Conservation (phyloP, 2,797 vertebrate genomes). For the Botia almorhae region DNA sequence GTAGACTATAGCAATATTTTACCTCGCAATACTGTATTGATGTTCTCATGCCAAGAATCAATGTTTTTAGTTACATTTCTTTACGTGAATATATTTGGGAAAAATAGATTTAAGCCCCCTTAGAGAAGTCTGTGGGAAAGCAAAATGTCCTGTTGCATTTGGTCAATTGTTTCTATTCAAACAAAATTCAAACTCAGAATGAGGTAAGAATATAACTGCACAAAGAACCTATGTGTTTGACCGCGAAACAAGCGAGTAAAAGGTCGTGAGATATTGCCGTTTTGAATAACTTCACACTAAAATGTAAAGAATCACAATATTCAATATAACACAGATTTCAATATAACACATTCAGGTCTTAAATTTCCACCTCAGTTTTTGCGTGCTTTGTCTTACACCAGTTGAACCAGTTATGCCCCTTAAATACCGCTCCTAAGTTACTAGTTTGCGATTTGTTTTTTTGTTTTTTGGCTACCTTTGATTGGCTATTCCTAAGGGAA, state of each 20-base stretch:
- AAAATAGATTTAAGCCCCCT: neutral
- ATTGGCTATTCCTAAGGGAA: slow-evolving; percentile 6
- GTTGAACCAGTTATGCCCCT: neutral
- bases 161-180: neutral
- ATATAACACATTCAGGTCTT: too few species aligned
- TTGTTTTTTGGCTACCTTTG: neutral
- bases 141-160: neutral
- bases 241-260: too few species aligned
- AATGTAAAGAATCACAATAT: too few species aligned
- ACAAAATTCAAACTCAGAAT: neutral
- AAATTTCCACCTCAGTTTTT: too few species aligned
- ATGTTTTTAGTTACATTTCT: neutral
- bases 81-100: neutral
- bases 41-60: neutral
- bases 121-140: neutral
- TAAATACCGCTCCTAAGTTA: neutral
- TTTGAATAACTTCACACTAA: too few species aligned
- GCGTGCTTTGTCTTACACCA: neutral
- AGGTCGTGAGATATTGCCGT: too few species aligned
- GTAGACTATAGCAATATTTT: neutral
- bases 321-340: too few species aligned
- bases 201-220: neutral
- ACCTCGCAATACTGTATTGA: neutral
- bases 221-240: too few species aligned
- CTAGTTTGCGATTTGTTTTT: neutral